phyloP scores from a whole-genome alignment of 2,113 vertebrate species.

The Aplodontia rufa region DNA sequence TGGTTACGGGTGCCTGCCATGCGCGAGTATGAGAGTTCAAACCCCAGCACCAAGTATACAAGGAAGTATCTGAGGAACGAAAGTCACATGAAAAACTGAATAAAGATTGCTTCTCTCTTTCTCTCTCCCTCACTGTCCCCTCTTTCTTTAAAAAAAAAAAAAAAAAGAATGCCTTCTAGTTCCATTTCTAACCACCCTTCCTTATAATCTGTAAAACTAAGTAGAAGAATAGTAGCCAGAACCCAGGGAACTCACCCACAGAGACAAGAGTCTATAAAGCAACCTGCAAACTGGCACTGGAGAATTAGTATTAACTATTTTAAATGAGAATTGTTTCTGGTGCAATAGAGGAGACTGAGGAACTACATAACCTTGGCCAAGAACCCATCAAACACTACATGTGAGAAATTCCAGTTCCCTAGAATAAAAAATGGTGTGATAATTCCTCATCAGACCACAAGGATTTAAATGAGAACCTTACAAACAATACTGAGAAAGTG shows the following conservation, averaged over 20 bases:
- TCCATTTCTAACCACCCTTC: slow-evolving; percentile 20
- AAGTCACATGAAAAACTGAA: too few relatives aligned
- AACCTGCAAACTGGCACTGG: neutral
- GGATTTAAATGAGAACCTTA: neutral
- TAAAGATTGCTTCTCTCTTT: too few relatives aligned
- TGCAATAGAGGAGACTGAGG: neutral
- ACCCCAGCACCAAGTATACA: too few relatives aligned
- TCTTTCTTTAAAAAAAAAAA: too few relatives aligned
- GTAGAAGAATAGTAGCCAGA: neutral
- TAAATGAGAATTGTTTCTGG: neutral
- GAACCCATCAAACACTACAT: neutral
- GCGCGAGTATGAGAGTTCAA: too few relatives aligned
- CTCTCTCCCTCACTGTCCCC: too few relatives aligned
- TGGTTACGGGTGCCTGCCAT: too few relatives aligned
- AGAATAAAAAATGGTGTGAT: slow-evolving; percentile 18
- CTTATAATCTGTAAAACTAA: neutral
- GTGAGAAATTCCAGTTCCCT: neutral
- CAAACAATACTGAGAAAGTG: neutral
- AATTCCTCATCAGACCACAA: neutral
- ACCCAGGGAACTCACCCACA: neutral
- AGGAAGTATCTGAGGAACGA: too few relatives aligned
- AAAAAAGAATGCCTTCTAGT: neutral
- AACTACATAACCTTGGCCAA: neutral
- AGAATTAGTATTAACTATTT: neutral
- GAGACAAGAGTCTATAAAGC: slow-evolving; percentile 6